Conservation (phyloP, 2,113 vertebrate species). For the pig (Sus scrofa) region T2T-Sscrofa CM000812.6:149279501-149280000, state of each 20-base stretch:
- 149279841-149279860: neutral
- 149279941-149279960: neutral
- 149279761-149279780: neutral
- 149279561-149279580: neutral
- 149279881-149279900: neutral
- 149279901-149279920: too few relatives aligned
- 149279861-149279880: neutral
- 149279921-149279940: too few relatives aligned
- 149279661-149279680: neutral
- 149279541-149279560: neutral
- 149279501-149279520: neutral
- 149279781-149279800: neutral
- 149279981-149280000: neutral
- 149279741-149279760: neutral
- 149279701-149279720: neutral
- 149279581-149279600: neutral
- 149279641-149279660: neutral
- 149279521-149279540: neutral
- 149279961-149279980: neutral
- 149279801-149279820: neutral
- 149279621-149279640: neutral
- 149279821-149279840: neutral
- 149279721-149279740: neutral
- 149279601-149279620: neutral
- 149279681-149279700: neutral